Evolutionary conservation across 2,113 vertebrate species (phyloP).

Genomic region (Sinocyclocheilus anshuiensis): DNA sequence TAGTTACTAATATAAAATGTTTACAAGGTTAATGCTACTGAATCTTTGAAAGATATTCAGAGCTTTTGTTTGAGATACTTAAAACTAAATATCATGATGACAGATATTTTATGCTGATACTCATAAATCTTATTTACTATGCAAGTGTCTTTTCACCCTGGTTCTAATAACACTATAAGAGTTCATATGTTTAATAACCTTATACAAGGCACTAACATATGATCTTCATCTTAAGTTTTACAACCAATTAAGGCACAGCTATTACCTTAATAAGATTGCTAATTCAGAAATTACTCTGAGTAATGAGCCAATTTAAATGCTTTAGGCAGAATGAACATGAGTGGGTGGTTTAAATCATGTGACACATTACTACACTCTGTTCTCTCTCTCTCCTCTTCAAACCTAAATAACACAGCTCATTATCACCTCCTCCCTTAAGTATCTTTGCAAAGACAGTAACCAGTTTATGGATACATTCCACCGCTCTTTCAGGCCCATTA

Average conservation of each 20-base stretch:
- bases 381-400: neutral
- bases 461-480: constrained; percentile 31
- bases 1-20: no score
- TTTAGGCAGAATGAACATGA: constrained; percentile 10
- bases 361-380: neutral
- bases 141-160: neutral
- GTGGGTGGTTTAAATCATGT: constrained; percentile 25
- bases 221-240: constrained; percentile 2
- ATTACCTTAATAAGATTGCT: constrained; percentile 24
- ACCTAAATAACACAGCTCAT: neutral
- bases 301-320: constrained; percentile 30
- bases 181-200: neutral
- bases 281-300: constrained; percentile 16
- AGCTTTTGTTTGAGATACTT: no score
- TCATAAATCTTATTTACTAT: neutral
- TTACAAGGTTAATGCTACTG: no score
- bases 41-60: no score
- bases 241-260: constrained; percentile 18
- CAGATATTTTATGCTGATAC: neutral
- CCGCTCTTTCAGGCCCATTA: constrained; percentile 11
- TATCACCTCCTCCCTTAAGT: neutral
- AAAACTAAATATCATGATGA: no score
- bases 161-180: neutral
- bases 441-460: constrained; percentile 20
- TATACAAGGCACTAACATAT: neutral